phyloP scores from a whole-genome alignment of 2,888 invertebrate genomes.

The Drosophila quinaria region DNA sequence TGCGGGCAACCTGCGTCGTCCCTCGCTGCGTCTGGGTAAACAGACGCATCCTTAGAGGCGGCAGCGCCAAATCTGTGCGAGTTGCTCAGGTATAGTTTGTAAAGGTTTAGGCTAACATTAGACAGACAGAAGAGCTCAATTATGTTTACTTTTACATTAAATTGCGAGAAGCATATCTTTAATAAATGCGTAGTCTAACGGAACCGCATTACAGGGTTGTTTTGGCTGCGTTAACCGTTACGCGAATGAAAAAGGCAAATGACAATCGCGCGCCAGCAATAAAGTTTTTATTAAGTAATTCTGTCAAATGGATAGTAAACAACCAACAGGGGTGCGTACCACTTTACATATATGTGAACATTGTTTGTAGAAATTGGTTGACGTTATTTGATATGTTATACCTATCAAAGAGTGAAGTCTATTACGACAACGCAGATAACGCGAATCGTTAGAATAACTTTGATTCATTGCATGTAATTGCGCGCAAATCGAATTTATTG shows the following conservation, averaged over 20 bases:
- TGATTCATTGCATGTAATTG: neutral
- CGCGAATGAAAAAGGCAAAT: neutral
- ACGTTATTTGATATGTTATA: neutral
- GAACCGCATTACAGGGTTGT: neutral
- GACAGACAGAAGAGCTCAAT: constrained; percentile 27
- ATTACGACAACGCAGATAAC: neutral
- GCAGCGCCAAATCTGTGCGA: constrained; percentile 34
- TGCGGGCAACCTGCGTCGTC: constrained; percentile 45
- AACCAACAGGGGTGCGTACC: neutral
- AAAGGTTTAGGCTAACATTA: constrained; percentile 36
- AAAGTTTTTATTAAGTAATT: neutral
- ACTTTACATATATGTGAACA: neutral
- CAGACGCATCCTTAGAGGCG: constrained; percentile 60
- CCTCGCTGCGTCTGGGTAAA: constrained; percentile 66
- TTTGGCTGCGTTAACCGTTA: constrained; percentile 13
- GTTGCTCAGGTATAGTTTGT: constrained; percentile 70
- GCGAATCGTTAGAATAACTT: neutral
- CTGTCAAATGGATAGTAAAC: neutral
- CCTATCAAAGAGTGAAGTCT: neutral
- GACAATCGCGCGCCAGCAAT: constrained; percentile 4
- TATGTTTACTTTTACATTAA: constrained; percentile 17
- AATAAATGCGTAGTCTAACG: constrained; percentile 36
- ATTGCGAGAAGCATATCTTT: constrained; percentile 30
- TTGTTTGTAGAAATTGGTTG: neutral
- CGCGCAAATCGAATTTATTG: constrained; percentile 15